Base-by-base conservation (phyloP, 2,888 invertebrate species). In the Hemithea aestivaria region DNA sequence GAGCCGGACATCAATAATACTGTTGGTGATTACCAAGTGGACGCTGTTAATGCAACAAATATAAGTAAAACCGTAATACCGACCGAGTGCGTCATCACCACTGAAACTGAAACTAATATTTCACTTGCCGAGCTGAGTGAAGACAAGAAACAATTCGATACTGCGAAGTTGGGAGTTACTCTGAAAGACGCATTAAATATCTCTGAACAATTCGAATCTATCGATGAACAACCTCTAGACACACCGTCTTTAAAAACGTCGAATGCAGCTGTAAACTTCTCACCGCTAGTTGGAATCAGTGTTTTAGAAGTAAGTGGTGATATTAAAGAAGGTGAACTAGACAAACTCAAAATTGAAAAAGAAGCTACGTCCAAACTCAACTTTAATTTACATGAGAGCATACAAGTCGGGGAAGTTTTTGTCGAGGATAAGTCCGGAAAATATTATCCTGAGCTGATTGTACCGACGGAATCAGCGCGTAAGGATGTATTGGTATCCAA, bases 401-500 rank as follows among this genome's bases (percentile, higher is more conserved):
- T 93, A 37, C 81, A 90, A 56, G 82, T 94, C 3, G 91, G 90
- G 36, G 92, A 94, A 84, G 89, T 91, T 12, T 85, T 91, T 53
- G 78, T 91, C 1, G 91, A 92, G 77, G 90, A 91, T 40, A 93
- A 92, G 66, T 92, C 93, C 6, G 92, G 91, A 7, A 94, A 94
- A 77, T 93, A 93, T 64, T 91, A 93, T 64, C 94, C 94, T 2
- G 93, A 94, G 73, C 73, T 93, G 31, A 92, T 94, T 62, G 94
- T 94, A 1, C 92, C 94, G 0, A 94, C 94, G 1, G 94, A 94
- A 89, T 88, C 90, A 6, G 94, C 94, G 2, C 90, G 88, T 11
- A 87, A 90, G 67, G 88, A 90, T 39, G 73, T 94, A 0, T 81
- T 91, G 20, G 84, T 92, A 7, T 92, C 92, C 48, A 91, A 90